A percentile compares a stretch with the other conserved stretches of the same genome.
phyloP scores from a whole-genome alignment of 2,888 invertebrate species.

The Lepidocyrtoides sp. region DNA sequence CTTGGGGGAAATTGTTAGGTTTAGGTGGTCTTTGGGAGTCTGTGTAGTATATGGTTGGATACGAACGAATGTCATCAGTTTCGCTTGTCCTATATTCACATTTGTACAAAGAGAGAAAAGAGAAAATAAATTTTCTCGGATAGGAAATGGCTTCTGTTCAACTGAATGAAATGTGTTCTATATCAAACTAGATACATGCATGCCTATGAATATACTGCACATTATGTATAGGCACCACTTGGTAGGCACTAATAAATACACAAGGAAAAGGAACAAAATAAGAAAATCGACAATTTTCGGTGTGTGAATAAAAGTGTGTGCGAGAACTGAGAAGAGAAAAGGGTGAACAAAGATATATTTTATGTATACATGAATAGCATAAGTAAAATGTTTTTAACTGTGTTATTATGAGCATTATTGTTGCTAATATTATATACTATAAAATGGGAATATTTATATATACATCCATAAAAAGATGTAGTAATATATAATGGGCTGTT shows the following conservation, averaged over 20 bases:
- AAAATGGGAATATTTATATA: not conserved
- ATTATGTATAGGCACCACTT: too few species aligned
- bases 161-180: conserved; percentile 24
- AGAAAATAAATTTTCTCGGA: conserved; percentile 2
- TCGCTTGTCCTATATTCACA: not conserved
- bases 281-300: conserved; percentile 46
- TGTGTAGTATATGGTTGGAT: not conserved
- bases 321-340: not conserved
- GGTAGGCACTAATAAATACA: too few species aligned
- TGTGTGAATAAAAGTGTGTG: not conserved
- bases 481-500: not conserved
- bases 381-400: not conserved
- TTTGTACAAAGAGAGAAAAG: not conserved
- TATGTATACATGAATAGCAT: not conserved
- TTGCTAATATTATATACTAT: not conserved
- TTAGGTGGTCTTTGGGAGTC: not conserved
- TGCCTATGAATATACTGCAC: too few species aligned
- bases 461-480: not conserved
- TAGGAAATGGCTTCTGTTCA: not conserved
- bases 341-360: not conserved
- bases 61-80: not conserved
- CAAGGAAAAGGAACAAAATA: not conserved
- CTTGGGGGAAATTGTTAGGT: not conserved
- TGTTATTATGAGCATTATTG: not conserved
- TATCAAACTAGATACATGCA: not conserved